Conservation (phyloP, 2,797 vertebrate genomes). For the Tapirus indicus region DNA sequence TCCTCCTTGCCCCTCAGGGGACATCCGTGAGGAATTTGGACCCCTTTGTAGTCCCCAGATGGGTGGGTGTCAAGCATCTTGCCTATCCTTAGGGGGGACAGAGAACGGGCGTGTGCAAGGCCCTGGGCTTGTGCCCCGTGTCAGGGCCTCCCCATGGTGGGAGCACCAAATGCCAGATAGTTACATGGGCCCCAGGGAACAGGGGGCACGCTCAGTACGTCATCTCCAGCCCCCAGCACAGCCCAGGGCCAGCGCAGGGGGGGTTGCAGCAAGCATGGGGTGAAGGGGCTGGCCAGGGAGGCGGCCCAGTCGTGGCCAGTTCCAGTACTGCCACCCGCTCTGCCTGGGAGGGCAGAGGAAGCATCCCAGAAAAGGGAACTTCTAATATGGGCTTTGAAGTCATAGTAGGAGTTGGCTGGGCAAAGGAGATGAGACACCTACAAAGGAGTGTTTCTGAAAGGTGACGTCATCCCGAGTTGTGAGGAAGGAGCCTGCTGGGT, state of each 20-base stretch:
- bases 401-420: conserved; percentile 38
- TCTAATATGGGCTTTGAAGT: conserved; percentile 42
- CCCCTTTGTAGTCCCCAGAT: conserved; percentile 67
- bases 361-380: background rate
- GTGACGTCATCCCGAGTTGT: background rate
- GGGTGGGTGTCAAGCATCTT: conserved; percentile 64
- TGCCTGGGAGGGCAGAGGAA: background rate
- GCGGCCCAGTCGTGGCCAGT: background rate
- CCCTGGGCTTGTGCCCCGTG: background rate
- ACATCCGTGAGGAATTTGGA: background rate
- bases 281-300: background rate
- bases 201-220: accelerated
- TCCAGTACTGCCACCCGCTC: background rate
- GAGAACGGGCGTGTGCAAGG: background rate
- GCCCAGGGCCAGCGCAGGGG: background rate
- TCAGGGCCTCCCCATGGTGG: background rate
- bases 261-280: background rate
- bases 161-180: background rate
- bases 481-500: background rate
- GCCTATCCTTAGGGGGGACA: conserved; percentile 62
- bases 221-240: background rate
- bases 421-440: background rate
- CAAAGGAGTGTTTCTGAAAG: background rate
- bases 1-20: background rate
- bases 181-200: background rate